These are phyloP conservation scores for Podocnemis expansa DNA, from an alignment of 2,113 vertebrate genomes.

Conservation along the genomic window DNA sequence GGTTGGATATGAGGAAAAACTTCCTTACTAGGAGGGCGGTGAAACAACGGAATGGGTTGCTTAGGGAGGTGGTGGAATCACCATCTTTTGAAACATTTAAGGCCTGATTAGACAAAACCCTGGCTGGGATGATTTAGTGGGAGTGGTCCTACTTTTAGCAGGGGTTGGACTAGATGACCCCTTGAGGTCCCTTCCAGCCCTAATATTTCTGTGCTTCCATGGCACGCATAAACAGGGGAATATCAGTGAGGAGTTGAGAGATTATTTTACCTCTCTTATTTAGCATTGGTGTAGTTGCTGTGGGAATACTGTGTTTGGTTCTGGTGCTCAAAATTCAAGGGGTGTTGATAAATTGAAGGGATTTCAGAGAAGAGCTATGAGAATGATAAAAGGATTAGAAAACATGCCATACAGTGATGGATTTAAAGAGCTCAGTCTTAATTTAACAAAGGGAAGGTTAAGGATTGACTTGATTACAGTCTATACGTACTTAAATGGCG, in stretches of 20 bases:
- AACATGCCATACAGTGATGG: not conserved
- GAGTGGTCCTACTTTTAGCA: too few relatives aligned
- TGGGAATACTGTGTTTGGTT: not conserved
- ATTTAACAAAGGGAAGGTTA: not conserved
- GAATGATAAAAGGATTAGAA: not conserved
- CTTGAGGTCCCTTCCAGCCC: too few relatives aligned
- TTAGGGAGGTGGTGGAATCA: too few relatives aligned
- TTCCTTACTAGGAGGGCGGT: too few relatives aligned
- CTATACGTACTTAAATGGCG: not conserved
- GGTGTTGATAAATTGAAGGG: not conserved
- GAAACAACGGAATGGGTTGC: too few relatives aligned
- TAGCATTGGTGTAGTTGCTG: not conserved
- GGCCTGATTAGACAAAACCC: too few relatives aligned
- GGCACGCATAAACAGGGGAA: not conserved
- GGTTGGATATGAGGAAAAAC: too few relatives aligned
- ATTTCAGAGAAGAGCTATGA: not conserved
- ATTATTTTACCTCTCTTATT: not conserved
- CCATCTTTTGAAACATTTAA: too few relatives aligned
- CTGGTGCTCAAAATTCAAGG: not conserved
- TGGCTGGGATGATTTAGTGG: too few relatives aligned
- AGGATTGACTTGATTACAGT: not conserved
- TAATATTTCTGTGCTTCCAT: too few relatives aligned
- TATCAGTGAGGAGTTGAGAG: not conserved
- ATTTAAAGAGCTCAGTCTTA: not conserved
- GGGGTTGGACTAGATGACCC: too few relatives aligned